These are phyloP conservation scores for Dromococcyx pavoninus DNA, from an alignment of 2,797 vertebrate genomes.

Conservation along the genomic window DNA sequence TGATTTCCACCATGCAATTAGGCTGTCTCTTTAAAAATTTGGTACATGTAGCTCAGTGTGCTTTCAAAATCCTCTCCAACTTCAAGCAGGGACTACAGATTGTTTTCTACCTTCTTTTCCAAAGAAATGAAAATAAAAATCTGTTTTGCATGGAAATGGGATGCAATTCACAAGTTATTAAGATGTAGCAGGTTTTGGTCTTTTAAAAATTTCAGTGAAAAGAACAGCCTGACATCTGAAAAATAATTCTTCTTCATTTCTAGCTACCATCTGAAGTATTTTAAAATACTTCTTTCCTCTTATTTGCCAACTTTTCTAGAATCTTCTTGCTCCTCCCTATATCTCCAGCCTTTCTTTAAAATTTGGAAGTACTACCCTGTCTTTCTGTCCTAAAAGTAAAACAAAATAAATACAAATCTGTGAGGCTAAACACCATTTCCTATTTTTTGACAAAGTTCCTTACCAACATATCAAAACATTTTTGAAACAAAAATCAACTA, in stretches of 20 bases:
- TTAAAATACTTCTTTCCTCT: not conserved
- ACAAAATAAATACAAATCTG: not conserved
- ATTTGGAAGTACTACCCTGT: not conserved
- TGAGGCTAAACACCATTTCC: not conserved
- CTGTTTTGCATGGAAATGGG: not conserved
- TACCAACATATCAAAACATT: not conserved
- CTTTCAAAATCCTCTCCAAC: not conserved
- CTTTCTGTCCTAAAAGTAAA: not conserved
- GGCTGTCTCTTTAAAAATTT: not conserved
- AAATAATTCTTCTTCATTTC: not conserved
- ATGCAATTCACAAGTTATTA: not conserved
- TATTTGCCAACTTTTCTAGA: not conserved
- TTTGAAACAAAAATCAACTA: not conserved
- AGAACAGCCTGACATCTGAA: not conserved
- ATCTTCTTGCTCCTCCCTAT: not conserved
- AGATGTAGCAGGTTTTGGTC: not conserved
- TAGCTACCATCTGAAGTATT: not conserved
- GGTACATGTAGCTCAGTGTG: not conserved
- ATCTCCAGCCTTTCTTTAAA: not conserved
- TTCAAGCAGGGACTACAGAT: not conserved
- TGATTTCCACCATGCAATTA: not conserved
- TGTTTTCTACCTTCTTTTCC: not conserved
- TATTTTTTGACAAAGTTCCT: not conserved
- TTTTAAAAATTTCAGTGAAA: not conserved
- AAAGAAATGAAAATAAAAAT: constrained; percentile 1